Percentiles rank a stretch among this genome's conserved stretches.
phyloP scores from a whole-genome alignment of 92 coral and sea anemone species.

The Epizoanthus ramosus region DNA sequence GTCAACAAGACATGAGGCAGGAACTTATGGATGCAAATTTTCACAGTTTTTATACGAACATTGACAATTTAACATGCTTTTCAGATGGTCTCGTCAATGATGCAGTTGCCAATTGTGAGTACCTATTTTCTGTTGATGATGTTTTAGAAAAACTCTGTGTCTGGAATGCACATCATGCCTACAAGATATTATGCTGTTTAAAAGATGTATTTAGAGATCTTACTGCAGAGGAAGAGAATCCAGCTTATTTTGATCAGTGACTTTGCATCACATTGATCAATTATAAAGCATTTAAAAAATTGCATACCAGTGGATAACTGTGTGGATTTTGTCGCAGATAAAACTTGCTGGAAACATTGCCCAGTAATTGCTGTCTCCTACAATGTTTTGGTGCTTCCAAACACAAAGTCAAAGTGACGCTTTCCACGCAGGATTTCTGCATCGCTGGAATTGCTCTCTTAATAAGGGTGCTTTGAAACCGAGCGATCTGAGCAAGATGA shows the following conservation, averaged over 20 bases:
- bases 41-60: slow-evolving; percentile 31
- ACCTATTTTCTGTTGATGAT: slow-evolving; percentile 47
- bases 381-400: too few relatives aligned
- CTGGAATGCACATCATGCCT: slow-evolving; percentile 33
- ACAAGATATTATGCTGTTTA: slow-evolving; percentile 31
- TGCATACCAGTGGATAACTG: too few relatives aligned
- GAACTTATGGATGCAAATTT: slow-evolving; percentile 6
- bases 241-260: background rate
- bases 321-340: too few relatives aligned
- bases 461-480: too few relatives aligned
- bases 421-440: too few relatives aligned
- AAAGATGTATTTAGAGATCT: slow-evolving; percentile 43
- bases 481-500: too few relatives aligned
- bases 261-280: too few relatives aligned
- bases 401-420: too few relatives aligned
- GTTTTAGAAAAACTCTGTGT: slow-evolving; percentile 31
- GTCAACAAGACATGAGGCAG: slow-evolving; percentile 33
- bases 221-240: slow-evolving; percentile 20
- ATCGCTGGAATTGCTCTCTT: too few relatives aligned
- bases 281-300: too few relatives aligned
- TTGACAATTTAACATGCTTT: slow-evolving; percentile 50
- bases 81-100: slow-evolving; percentile 32
- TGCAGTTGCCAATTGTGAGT: slow-evolving; percentile 34
- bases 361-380: too few relatives aligned
- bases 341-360: too few relatives aligned